Base-by-base conservation (phyloP, 2,888 invertebrate species). In the Hymenopus coronatus region DNA sequence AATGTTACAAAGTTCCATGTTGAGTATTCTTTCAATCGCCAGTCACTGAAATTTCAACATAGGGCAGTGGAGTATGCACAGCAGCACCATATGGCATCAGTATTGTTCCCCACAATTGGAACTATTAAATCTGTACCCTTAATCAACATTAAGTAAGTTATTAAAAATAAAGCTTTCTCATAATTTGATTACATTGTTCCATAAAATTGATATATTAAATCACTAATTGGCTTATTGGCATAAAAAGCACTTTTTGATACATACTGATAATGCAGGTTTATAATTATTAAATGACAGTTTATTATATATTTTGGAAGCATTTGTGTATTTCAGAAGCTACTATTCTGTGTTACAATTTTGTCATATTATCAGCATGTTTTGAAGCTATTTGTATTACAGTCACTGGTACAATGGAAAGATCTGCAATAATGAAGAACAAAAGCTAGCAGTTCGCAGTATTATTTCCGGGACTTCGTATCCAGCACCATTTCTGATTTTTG, bases 401-500 rank as follows among this genome's bases (percentile, higher is more conserved):
- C 4, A 28, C 2, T 88, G 88, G 89, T 87, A 81, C 33, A 89
- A 88, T 28, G 27, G 40, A 2, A 30, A 88, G 25, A 14, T 89
- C 7, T 33, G 20, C 2, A 46, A 27, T 1, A 89, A 89, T 83
- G 46, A 87, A 33, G 20, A 82, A n/a, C 89, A 89, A 33, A 83
- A 40, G 30, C 70, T 33, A n/a, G 89, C 89, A 40, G 89, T 89
- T 81, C 20, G 28, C 7, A 89, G 82, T 28, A 89, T 89, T 33
- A 82, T 89, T 30, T 28, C 81, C 27, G 87, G 87, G 3, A 82
- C 84, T n/a, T 82, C 89, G 0, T 85, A 82, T 40, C 89, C 89
- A 33, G 87, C 89, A 82, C 89, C 89, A 14, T 89, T 88, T 86
- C 33, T 89, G 33, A 83, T 89, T 28, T 89, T 84, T 82, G 89